Percentiles rank a stretch among this genome's conserved stretches.
Evolutionary conservation across 2,797 vertebrate species (phyloP).

Genomic region (Tenualosa thibaudeaui): DNA sequence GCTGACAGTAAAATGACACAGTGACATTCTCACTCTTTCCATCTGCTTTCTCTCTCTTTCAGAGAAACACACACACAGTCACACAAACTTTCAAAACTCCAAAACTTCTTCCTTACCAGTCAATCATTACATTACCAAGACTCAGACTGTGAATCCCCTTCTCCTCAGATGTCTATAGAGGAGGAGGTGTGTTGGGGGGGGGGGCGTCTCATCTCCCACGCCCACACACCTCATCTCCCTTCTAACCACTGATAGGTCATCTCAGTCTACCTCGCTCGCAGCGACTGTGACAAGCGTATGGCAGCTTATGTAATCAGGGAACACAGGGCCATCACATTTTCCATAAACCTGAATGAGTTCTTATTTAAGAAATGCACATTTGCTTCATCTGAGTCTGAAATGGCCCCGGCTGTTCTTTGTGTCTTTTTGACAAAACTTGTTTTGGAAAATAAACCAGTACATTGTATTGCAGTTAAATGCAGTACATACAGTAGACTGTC

Average conservation of each 20-base stretch:
- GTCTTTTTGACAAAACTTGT: background rate
- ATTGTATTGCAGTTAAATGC: no score
- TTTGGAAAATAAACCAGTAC: background rate
- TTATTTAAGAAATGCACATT: background rate
- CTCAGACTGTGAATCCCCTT: background rate
- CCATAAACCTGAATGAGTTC: background rate
- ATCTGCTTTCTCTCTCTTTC: slow-evolving; percentile 9
- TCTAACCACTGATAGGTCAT: background rate
- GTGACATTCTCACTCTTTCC: background rate
- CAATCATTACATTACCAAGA: background rate
- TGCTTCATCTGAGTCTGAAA: background rate
- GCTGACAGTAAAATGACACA: slow-evolving; percentile 4
- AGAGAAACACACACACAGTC: background rate
- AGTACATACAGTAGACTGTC: no score
- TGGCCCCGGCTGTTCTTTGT: background rate
- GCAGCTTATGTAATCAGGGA: background rate
- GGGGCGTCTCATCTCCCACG: background rate
- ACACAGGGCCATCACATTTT: background rate
- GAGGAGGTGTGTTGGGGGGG: no score
- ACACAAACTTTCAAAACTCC: background rate
- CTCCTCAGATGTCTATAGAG: background rate
- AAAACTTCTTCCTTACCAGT: background rate
- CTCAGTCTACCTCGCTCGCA: background rate
- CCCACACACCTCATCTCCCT: background rate
- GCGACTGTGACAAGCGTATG: background rate